Evolutionary conservation across 2,888 invertebrate genomes (phyloP), one percentile per base, ranked within the genome.

Genomic region (Athetis lepigone): DNA sequence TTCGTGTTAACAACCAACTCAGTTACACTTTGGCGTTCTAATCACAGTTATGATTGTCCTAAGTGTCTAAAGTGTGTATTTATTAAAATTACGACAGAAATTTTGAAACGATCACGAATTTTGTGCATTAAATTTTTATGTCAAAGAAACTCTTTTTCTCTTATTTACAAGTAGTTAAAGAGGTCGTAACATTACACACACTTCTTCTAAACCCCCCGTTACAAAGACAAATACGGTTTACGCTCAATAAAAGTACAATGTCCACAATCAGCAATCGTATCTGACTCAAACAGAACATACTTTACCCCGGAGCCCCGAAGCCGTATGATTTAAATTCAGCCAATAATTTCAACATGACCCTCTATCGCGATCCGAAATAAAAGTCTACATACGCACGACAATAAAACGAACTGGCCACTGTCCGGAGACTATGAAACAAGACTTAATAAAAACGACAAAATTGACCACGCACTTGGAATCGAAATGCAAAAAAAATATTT

Each of bases 401-500:
- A 85, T 85, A 87, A 86, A 89, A 87, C 84, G 74, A 81, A 80
- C 68, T 77, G 79, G 77, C 80, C 81, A 89, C 90, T 85, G 92
- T 87, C 90, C 90, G 81, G 82, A 81, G 82, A 84, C 88, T 88
- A 90, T 87, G 87, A 88, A 89, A 89, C 90, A 86, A 85, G 79
- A 79, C 81, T 79, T 81, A 81, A 81, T 92, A 92, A 90, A 93
- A 92, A 91, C 88, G 85, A 91, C 90, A 88, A 92, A 93, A 93
- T 91, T 91, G 90, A 89, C 91, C 89, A 91, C 92, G 94, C 93
- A 91, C 86, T 90, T 88, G 83, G 92, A 94, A 94, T 94, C 89
- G 92, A 94, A 94, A 94, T 93, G 93, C 92, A 94, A 93, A 93
- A 94, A 94, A 93, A 87, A 90, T 86, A 85, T 90, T 89, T 88